These are phyloP conservation scores for Himalopsyche japonica DNA, from an alignment of 2,888 invertebrate genomes.

Conservation along the genomic window DNA sequence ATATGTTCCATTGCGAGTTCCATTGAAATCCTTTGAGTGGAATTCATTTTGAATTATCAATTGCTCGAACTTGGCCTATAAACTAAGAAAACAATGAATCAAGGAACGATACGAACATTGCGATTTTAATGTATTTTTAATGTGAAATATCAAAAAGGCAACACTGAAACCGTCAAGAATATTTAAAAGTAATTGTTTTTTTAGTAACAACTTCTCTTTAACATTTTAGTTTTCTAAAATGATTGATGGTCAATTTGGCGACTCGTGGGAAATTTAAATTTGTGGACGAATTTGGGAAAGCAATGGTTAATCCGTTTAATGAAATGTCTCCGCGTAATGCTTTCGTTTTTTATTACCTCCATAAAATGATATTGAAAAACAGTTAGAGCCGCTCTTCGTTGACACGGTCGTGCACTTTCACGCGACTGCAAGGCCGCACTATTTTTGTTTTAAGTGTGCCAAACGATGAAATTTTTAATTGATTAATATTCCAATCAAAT, in stretches of 20 bases:
- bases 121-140: too few relatives aligned
- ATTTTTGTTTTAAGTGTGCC: not conserved
- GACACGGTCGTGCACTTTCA: not conserved
- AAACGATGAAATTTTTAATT: not conserved
- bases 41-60: too few relatives aligned
- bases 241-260: not conserved
- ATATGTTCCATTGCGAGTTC: too few relatives aligned
- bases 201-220: too few relatives aligned
- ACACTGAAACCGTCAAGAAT: too few relatives aligned
- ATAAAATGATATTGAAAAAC: not conserved
- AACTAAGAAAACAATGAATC: too few relatives aligned
- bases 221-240: not conserved
- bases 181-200: too few relatives aligned
- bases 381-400: not conserved
- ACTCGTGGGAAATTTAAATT: not conserved
- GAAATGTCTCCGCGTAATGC: not conserved
- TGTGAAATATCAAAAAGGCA: too few relatives aligned
- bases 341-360: not conserved
- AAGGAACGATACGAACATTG: too few relatives aligned
- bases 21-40: too few relatives aligned
- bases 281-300: not conserved
- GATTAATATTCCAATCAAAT: not conserved
- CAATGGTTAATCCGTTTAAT: not conserved
- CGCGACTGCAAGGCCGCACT: not conserved
- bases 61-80: too few relatives aligned